Percentiles rank a stretch among this genome's conserved stretches.
Evolutionary conservation across 2,888 invertebrate genomes (phyloP).

Genomic region (Melinaea marsaeus): DNA sequence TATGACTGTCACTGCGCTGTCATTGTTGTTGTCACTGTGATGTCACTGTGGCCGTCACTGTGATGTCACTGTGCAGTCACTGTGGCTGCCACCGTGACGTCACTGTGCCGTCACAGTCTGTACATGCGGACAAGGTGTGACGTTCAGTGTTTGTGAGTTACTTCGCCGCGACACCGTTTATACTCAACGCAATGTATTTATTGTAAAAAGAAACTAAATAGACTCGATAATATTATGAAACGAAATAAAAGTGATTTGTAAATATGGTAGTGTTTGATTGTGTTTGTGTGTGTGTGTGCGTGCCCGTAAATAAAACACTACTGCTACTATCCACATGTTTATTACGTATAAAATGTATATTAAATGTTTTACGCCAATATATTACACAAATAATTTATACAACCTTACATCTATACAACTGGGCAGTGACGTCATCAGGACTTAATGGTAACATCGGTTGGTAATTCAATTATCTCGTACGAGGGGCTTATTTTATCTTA

Average conservation of each 20-base stretch:
- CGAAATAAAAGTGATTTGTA: conserved; percentile 74
- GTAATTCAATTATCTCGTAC: conserved; percentile 23
- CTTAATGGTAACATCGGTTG: conserved; percentile 48
- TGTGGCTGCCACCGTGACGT: conserved; percentile 46
- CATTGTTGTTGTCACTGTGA: conserved; percentile 34
- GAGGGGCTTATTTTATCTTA: conserved; percentile 28
- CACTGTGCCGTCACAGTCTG: conserved; percentile 35
- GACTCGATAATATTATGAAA: conserved; percentile 65
- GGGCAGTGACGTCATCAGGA: conserved; percentile 54
- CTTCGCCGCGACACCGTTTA: conserved; percentile 70
- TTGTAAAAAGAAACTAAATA: conserved; percentile 72
- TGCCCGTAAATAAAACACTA: conserved; percentile 14
- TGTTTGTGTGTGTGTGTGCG: too few species aligned
- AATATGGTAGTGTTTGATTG: conserved; percentile 44
- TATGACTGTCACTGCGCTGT: conserved; percentile 46
- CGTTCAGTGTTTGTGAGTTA: conserved; percentile 63
- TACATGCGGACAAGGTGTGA: conserved; percentile 43
- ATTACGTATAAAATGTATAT: conserved; percentile 38
- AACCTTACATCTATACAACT: conserved; percentile 43
- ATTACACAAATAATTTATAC: conserved; percentile 67
- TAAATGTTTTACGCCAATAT: conserved; percentile 50
- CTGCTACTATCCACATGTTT: conserved; percentile 24
- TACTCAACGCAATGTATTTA: conserved; percentile 74
- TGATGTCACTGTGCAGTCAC: too few species aligned
- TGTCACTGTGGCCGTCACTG: too few species aligned